Conservation (phyloP, 2,797 vertebrate genomes). For the Amniataba percoides region DNA sequence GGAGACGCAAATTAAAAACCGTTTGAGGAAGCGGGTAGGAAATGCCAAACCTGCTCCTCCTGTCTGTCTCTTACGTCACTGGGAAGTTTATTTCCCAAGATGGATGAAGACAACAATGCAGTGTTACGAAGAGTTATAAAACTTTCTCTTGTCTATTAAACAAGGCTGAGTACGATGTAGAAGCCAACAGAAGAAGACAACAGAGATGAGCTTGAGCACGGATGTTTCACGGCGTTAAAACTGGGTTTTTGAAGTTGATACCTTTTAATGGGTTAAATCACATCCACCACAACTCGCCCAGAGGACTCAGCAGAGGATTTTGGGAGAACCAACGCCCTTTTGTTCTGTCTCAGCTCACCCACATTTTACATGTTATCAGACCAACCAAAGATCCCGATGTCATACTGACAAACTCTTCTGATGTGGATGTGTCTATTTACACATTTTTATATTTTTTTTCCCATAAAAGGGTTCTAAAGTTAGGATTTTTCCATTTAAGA, state of each 20-base stretch:
- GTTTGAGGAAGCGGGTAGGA: not conserved
- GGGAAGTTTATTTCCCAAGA: constrained; percentile 33
- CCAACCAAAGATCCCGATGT: not conserved
- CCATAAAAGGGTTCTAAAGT: too few relatives aligned
- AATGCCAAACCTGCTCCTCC: not conserved
- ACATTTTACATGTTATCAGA: not conserved
- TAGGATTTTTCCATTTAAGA: too few relatives aligned
- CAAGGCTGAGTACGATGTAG: not conserved
- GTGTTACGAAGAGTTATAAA: not conserved
- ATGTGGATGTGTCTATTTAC: not conserved
- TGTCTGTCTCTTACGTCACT: constrained; percentile 31
- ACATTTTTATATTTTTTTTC: too few relatives aligned
- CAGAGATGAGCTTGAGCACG: not conserved
- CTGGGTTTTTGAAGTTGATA: not conserved
- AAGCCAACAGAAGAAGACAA: constrained; percentile 6
- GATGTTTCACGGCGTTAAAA: not conserved
- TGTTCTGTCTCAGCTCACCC: not conserved
- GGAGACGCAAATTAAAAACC: not conserved
- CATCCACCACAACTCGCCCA: not conserved
- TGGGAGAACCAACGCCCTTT: not conserved
- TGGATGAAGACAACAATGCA: not conserved
- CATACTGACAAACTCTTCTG: not conserved
- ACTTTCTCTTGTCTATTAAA: not conserved
- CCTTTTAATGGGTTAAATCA: not conserved
- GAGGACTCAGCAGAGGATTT: not conserved